phyloP scores from a whole-genome alignment of 2,888 invertebrate genomes.

The Galerucella pusilla region DNA sequence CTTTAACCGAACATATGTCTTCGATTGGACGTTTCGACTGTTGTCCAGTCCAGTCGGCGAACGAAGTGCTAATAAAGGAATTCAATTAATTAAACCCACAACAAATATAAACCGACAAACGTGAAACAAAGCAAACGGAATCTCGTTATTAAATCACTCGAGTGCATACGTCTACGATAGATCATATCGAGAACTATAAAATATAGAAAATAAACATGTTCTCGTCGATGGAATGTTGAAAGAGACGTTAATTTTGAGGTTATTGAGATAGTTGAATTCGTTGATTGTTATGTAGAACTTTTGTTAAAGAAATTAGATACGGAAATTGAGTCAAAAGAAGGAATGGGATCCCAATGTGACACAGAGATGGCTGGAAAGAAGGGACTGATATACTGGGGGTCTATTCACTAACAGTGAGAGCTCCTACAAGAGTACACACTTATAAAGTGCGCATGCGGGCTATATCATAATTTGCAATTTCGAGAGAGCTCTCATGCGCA shows the following conservation, averaged over 20 bases:
- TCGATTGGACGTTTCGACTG: conserved; percentile 38
- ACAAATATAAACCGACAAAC: conserved; percentile 45
- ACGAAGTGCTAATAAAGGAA: conserved; percentile 46
- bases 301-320: too few species aligned
- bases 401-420: too few species aligned
- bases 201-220: conserved; percentile 17
- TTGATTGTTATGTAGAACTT: too few species aligned
- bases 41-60: conserved; percentile 21
- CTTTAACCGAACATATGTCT: conserved; percentile 40
- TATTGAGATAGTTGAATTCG: background rate
- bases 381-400: too few species aligned
- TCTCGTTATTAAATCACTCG: conserved; percentile 33
- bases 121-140: conserved; percentile 30
- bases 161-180: conserved; percentile 21
- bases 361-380: too few species aligned
- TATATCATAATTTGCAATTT: too few species aligned
- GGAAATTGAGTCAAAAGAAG: too few species aligned
- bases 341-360: too few species aligned
- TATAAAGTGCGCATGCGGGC: too few species aligned
- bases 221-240: background rate
- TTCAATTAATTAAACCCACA: conserved; percentile 48
- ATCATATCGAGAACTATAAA: conserved; percentile 36
- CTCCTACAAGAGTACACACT: too few species aligned
- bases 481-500: too few species aligned
- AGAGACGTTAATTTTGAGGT: background rate